A percentile compares a stretch with the other conserved stretches of the same genome.
Evolutionary conservation across 2,113 vertebrate genomes (phyloP).

Genomic region (Sylvilagus bachmani): DNA sequence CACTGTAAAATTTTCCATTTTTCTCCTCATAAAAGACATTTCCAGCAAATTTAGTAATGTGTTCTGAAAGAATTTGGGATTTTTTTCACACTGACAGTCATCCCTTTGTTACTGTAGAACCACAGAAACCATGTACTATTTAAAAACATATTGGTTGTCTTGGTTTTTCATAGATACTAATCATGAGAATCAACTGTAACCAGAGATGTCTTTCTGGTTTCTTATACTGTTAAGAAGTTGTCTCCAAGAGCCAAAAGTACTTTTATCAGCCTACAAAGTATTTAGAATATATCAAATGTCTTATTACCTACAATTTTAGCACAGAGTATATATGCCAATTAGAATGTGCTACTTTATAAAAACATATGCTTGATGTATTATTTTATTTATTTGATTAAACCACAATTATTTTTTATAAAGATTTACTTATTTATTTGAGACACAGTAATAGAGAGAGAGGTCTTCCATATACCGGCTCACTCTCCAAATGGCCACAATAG

Average conservation of each 20-base stretch:
- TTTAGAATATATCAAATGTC: not conserved
- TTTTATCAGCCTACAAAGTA: conserved; percentile 21
- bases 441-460: no score
- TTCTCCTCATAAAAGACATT: not conserved
- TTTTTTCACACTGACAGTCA: not conserved
- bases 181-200: conserved; percentile 44
- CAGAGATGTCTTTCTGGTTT: conserved; percentile 24
- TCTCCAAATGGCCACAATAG: no score
- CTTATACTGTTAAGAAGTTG: conserved; percentile 52
- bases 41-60: conserved; percentile 7
- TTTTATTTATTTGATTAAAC: conserved; percentile 1
- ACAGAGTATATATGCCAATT: not conserved
- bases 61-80: conserved; percentile 14
- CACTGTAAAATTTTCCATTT: not conserved
- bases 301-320: not conserved
- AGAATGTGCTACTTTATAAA: not conserved
- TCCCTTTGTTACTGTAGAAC: not conserved
- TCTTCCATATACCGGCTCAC: no score
- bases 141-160: conserved; percentile 42
- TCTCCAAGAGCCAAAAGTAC: conserved; percentile 31
- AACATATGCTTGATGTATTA: not conserved
- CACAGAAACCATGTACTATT: conserved; percentile 26
- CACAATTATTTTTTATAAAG: not conserved
- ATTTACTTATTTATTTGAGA: no score
- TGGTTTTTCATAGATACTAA: conserved; percentile 59